Base-by-base conservation (phyloP, 2,888 invertebrate genomes). In the Tiliacea aurago region DNA sequence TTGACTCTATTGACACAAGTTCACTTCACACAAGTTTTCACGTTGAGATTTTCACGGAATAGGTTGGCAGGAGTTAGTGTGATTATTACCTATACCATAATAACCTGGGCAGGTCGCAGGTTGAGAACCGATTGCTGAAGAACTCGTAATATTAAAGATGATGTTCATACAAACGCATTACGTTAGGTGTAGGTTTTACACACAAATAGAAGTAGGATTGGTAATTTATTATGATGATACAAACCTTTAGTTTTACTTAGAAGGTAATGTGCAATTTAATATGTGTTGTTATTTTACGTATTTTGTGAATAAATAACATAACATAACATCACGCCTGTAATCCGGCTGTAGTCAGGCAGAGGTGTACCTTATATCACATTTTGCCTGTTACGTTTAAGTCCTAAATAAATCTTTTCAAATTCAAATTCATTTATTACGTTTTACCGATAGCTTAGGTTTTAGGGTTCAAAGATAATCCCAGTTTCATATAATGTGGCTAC, bases 101-200 rank as follows among this genome's bases (percentile, higher is more conserved):
- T n/a, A n/a, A n/a, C n/a, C 41, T 41, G 9, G 9, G 5, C 43
- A 43, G 4, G 43, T 13, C 10, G 1, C 37, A 77, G 28, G 13
- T 83, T 78, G 83, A 83, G 43, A 55, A 83, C 7, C 69, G 1
- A 15, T 45, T 43, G n/a, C 10, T 15, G 11, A 18, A 59, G 23
- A 63, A 43, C 6, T 53, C 0, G 4, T 20, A 56, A 47, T 51
- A 41, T 41, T 53, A 28, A 66, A 70, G 18, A 78, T 41, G 41
- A 53, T 64, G 58, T 41, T 41, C 53, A 23, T 9, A 20, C 6
- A 68, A 63, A 78, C 28, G 28, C 28, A 51, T 58, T 53, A 45
- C 13, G 13, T 43, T 76, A 59, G 4, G 4, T 81, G 65, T 41
- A 51, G n/a, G 59, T 56, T 80, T 78, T 61, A 56, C 20, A 65